phyloP scores from a whole-genome alignment of 2,797 vertebrate species.

The Hirundo rustica region DNA sequence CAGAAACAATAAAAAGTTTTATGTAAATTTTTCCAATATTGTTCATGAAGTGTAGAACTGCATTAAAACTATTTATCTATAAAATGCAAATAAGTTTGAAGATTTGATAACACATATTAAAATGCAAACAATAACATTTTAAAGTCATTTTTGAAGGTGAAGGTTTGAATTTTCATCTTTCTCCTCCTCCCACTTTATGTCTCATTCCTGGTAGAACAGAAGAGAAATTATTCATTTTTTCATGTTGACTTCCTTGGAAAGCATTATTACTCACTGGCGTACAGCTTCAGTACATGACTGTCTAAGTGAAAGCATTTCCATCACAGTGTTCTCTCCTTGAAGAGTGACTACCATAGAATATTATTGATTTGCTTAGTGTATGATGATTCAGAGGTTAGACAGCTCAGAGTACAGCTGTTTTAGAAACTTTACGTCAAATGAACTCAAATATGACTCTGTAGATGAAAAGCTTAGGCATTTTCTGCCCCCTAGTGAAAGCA shows the following conservation, averaged over 20 bases:
- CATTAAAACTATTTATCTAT: background rate
- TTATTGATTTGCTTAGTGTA: constrained; percentile 24
- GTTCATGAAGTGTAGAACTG: background rate
- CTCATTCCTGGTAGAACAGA: background rate
- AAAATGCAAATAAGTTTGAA: background rate
- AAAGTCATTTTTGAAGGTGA: background rate
- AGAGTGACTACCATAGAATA: background rate
- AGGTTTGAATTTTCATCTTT: background rate
- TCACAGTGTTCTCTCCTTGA: constrained; percentile 28
- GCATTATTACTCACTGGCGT: constrained; percentile 1
- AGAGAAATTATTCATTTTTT: background rate
- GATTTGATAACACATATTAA: background rate
- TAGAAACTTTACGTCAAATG: background rate
- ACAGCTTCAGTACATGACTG: background rate
- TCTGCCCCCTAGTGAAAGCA: constrained; percentile 28
- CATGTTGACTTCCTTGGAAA: background rate
- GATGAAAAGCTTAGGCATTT: background rate
- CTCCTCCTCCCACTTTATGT: background rate
- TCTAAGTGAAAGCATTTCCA: constrained; percentile 28
- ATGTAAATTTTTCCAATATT: background rate
- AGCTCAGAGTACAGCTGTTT: constrained; percentile 6
- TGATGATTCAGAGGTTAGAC: constrained; percentile 39
- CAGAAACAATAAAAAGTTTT: background rate
- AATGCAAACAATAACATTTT: background rate
- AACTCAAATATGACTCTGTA: background rate